Evolutionary conservation across 2,797 vertebrate species (phyloP), one percentile per base, ranked within the genome.

Genomic region (Pseudotriccus pelzelni): DNA sequence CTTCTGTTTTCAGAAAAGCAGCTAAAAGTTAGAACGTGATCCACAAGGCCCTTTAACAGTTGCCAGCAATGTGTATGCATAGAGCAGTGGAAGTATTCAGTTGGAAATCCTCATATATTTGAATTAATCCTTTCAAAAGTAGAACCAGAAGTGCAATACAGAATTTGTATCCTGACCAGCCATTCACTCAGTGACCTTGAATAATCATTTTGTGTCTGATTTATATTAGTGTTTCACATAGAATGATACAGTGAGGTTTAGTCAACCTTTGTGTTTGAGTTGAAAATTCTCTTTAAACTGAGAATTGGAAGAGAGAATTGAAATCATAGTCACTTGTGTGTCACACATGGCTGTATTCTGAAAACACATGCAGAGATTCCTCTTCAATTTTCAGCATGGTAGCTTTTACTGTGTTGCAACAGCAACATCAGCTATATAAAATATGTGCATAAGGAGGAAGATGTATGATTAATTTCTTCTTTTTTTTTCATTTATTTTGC

Each of bases 261-360:
- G 44, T 52, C 87, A 67, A 74, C 81, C 43, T 79, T 64, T 25
- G 3, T 76, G 25, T 70, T 41, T 87, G 58, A 72, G n/a, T n/a
- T 81, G 62, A 78, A 94, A 89, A 39, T 27, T 20, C 20, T 64
- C 76, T 80, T 67, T 49, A 63, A 89, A 47, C 37, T 66, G 39
- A 12, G 14, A 75, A 3, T 84, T 87, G 47, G 25, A 50, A 58
- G 55, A 58, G 75, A 53, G 11, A 90, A 27, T n/a, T 59, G 27
- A 78, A 81, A 59, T 78, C 3, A 1, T 12, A 74, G 46, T 34
- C 73, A 70, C 37, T 64, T 14, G 19, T 67, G 15, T 60, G 17
- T 30, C 20, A 37, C 30, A 21, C 5, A 5, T 7, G 53, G 4
- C 39, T 84, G 6, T 24, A 18, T 56, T 76, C 55, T 88, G 83